Conservation (phyloP, 2,888 invertebrate species). For the Cataglyphis livida region DNA sequence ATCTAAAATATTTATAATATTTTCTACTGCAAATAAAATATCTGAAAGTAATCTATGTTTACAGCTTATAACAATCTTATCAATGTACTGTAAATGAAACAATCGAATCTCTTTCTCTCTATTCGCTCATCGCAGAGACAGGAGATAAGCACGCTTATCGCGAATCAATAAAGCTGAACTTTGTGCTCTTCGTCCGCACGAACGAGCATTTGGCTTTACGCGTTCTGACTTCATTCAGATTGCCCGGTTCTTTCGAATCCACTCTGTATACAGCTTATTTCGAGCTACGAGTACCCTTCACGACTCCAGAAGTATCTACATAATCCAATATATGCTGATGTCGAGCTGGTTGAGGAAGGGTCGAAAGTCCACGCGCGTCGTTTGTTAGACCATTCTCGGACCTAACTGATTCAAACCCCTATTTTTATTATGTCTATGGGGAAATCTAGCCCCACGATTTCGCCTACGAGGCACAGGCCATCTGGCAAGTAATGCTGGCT, state of each 20-base stretch:
- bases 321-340: slow-evolving; percentile 81
- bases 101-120: not conserved
- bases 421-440: slow-evolving; percentile 83
- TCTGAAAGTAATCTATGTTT: not conserved
- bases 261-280: slow-evolving; percentile 70
- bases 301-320: slow-evolving; percentile 76
- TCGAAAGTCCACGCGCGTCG: slow-evolving; percentile 78
- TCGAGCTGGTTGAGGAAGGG: slow-evolving; percentile 62
- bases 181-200: slow-evolving; percentile 53
- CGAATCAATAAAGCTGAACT: slow-evolving; percentile 68
- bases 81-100: not conserved
- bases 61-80: not conserved
- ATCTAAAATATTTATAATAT: not conserved
- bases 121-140: not conserved
- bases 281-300: slow-evolving; percentile 66
- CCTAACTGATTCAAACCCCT: slow-evolving; percentile 57
- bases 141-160: slow-evolving; percentile 30
- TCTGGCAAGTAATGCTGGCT: slow-evolving; percentile 73
- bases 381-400: slow-evolving; percentile 76
- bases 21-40: not conserved
- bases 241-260: slow-evolving; percentile 63
- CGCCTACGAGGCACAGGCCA: slow-evolving; percentile 68
- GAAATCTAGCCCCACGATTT: slow-evolving; percentile 79
- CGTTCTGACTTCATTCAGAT: slow-evolving; percentile 69
- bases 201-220: slow-evolving; percentile 64